Percentiles rank a stretch among this genome's conserved stretches.
phyloP scores from a whole-genome alignment of 2,888 invertebrate genomes.

The Oxytorus armatus region DNA sequence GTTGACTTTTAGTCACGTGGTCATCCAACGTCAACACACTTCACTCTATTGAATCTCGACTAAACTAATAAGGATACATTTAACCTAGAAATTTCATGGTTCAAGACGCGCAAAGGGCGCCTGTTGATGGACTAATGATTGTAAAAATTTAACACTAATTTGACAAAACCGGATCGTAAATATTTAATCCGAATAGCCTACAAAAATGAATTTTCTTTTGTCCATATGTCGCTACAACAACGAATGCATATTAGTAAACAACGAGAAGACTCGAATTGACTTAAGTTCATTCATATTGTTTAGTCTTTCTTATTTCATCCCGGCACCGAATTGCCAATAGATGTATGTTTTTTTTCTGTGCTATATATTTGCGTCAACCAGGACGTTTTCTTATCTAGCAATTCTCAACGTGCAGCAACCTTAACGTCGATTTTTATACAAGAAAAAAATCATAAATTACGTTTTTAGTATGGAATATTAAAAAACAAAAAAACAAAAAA shows the following conservation, averaged over 20 bases:
- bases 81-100: no score
- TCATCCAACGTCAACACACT: no score
- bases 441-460: slow-evolving; percentile 44
- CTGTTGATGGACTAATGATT: no score
- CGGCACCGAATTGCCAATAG: slow-evolving; percentile 39
- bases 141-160: no score
- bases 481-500: background rate
- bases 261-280: slow-evolving; percentile 61
- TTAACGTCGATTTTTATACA: slow-evolving; percentile 60
- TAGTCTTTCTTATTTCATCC: slow-evolving; percentile 23
- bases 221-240: slow-evolving; percentile 22
- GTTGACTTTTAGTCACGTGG: no score
- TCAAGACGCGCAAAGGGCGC: no score
- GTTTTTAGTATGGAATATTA: slow-evolving; percentile 20
- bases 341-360: slow-evolving; percentile 27
- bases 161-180: no score
- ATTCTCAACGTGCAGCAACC: slow-evolving; percentile 80
- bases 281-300: slow-evolving; percentile 46
- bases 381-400: slow-evolving; percentile 75
- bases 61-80: no score
- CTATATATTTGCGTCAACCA: slow-evolving; percentile 57
- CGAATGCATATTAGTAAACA: slow-evolving; percentile 33
- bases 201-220: slow-evolving; percentile 7
- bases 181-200: slow-evolving; percentile 18
- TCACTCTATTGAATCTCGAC: no score